A percentile compares a stretch with the other conserved stretches of the same genome.
phyloP scores from a whole-genome alignment of 2,797 vertebrate genomes.

The Limnodromus scolopaceus region DNA sequence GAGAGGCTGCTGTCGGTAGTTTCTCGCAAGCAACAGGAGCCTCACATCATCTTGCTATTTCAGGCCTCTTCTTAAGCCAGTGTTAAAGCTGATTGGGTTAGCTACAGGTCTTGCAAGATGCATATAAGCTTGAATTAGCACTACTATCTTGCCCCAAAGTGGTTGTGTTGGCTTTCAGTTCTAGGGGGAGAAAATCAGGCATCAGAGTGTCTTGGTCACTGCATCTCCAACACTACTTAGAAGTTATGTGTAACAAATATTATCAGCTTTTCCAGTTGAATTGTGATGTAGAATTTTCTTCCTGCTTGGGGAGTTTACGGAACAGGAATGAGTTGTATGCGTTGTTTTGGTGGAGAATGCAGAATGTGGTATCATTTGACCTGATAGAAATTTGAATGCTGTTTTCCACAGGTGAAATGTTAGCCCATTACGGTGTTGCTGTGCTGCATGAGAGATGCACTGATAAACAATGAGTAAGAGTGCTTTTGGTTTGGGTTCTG shows the following conservation, averaged over 20 bases:
- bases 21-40: background rate
- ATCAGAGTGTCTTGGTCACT: background rate
- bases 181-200: background rate
- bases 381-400: background rate
- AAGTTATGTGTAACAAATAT: background rate
- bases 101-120: background rate
- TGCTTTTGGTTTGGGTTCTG: background rate
- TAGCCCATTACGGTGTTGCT: accelerated
- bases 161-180: background rate
- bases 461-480: accelerated
- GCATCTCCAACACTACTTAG: background rate
- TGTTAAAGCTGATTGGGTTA: background rate
- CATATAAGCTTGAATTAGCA: background rate
- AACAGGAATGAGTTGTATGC: background rate
- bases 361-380: background rate
- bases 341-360: background rate
- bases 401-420: background rate
- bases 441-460: accelerated
- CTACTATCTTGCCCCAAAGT: background rate
- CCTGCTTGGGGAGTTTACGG: background rate
- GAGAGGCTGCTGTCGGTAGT: background rate
- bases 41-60: accelerated
- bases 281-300: background rate
- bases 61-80: background rate
- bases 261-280: background rate